These are phyloP conservation scores for Zygogramma bicolorata DNA, from an alignment of 2,888 invertebrate genomes.

Conservation along the genomic window DNA sequence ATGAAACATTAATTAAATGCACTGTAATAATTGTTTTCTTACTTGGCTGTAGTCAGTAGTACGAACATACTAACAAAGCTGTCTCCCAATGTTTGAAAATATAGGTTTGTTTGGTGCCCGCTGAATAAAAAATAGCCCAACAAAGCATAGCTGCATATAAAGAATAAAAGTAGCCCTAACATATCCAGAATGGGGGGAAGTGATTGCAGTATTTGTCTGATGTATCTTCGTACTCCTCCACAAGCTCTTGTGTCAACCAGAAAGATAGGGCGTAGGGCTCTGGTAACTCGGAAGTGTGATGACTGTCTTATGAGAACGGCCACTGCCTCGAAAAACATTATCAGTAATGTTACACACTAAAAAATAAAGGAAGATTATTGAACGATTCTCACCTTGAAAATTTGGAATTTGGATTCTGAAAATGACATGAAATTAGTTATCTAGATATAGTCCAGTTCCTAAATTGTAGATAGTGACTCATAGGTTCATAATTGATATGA, in stretches of 20 bases:
- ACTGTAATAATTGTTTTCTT: conserved; percentile 62
- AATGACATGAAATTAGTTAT: too few species aligned
- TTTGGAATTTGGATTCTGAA: too few species aligned
- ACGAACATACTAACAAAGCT: conserved; percentile 92
- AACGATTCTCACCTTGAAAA: neutral
- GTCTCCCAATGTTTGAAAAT: conserved; percentile 83
- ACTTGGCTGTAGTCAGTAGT: conserved; percentile 92
- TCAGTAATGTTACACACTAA: conserved; percentile 79
- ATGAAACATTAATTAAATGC: conserved; percentile 12
- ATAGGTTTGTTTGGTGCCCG: conserved; percentile 77
- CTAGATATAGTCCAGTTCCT: too few species aligned
- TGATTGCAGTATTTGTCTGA: conserved; percentile 85
- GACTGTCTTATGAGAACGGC: conserved; percentile 84
- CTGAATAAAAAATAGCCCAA: conserved; percentile 87
- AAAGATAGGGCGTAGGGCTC: conserved; percentile 89
- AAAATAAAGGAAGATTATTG: conserved; percentile 48
- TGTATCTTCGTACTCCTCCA: conserved; percentile 79
- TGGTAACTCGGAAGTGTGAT: conserved; percentile 88
- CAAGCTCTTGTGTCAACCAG: conserved; percentile 88
- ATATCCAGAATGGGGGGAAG: conserved; percentile 90
- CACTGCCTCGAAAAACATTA: conserved; percentile 87
- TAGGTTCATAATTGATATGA: too few species aligned
- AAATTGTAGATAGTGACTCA: too few species aligned
- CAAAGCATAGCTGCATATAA: conserved; percentile 85
- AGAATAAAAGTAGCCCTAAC: conserved; percentile 85